Evolutionary conservation across 2,113 vertebrate genomes (phyloP), one percentile per base, ranked within the genome.

Genomic region (Takifugu bimaculatus): DNA sequence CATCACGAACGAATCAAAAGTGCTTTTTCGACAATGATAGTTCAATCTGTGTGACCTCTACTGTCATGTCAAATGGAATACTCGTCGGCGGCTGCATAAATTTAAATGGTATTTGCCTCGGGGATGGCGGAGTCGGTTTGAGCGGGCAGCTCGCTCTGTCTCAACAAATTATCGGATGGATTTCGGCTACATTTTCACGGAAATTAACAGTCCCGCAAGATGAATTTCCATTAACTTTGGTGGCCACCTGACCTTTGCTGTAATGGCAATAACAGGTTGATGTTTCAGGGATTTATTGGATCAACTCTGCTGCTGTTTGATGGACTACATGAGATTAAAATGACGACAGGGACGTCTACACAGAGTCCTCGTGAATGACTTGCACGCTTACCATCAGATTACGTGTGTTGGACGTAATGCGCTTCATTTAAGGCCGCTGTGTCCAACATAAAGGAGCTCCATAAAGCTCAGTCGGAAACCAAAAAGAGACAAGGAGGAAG

Each of bases 11-110:
- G 1, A n/a, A 48, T 48, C 7, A 73, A 77, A 61, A 15, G 51
- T 1, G 2, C 53, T 70, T 28, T 20, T 26, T 20, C 58, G 56
- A 62, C 71, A 48, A 78, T 74, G 77, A 78, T 80, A 83, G 79
- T 76, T 56, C 54, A 57, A 63, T 71, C 50, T 68, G 50, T 26
- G 35, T 69, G 74, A 60, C 56, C 60, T 72, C 56, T 43, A 28
- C 58, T 58, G 48, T 72, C 79, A 75, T 68, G 48, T 74, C 61
- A 66, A 64, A 69, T 63, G 10, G 75, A 81, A 81, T 74, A 39
- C 9, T n/a, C 15, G 50, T 25, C 12, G 7, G 49, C 20, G 35
- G 44, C 13, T 39, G 29, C 26, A 29, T 43, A 9, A 10, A 48
- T 26, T 44, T 45, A 6, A 4, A 63, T 47, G 27, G 26, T 29